A percentile compares a stretch with the other conserved stretches of the same genome.
phyloP scores from a whole-genome alignment of 2,797 vertebrate species.

The Thamnophis elegans region DNA sequence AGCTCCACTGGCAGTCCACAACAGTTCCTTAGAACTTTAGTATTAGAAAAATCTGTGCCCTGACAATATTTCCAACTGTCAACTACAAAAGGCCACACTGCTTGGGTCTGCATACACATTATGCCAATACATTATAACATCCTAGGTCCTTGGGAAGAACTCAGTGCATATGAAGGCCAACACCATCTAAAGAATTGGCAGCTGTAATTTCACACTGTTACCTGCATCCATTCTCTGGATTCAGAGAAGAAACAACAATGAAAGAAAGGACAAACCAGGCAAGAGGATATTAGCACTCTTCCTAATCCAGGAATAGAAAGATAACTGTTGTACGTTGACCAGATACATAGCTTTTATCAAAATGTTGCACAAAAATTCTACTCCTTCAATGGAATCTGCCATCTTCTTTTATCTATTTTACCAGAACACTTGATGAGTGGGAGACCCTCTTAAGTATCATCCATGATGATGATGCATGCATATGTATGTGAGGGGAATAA shows the following conservation, averaged over 20 bases:
- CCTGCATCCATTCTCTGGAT: neutral
- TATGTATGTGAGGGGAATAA: neutral
- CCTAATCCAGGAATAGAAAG: neutral
- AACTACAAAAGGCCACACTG: neutral
- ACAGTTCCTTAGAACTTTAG: neutral
- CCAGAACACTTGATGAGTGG: neutral
- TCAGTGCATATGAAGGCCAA: neutral
- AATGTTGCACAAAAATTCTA: neutral
- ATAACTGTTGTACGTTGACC: neutral
- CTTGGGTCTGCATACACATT: neutral
- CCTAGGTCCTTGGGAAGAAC: neutral
- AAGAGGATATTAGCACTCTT: neutral
- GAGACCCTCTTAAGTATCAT: neutral
- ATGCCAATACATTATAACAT: neutral
- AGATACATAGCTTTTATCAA: neutral
- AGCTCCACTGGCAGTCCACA: no score
- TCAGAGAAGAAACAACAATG: neutral
- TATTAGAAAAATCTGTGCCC: neutral
- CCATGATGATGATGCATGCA: neutral
- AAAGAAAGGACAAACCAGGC: neutral
- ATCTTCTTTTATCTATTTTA: neutral
- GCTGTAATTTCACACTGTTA: neutral
- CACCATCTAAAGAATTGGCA: neutral
- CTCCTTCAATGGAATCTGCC: neutral
- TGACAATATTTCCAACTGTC: neutral